A percentile compares a stretch with the other conserved stretches of the same genome.
Conservation (phyloP, 1,140 invertebrate species). For the Bombus terrestris region DNA sequence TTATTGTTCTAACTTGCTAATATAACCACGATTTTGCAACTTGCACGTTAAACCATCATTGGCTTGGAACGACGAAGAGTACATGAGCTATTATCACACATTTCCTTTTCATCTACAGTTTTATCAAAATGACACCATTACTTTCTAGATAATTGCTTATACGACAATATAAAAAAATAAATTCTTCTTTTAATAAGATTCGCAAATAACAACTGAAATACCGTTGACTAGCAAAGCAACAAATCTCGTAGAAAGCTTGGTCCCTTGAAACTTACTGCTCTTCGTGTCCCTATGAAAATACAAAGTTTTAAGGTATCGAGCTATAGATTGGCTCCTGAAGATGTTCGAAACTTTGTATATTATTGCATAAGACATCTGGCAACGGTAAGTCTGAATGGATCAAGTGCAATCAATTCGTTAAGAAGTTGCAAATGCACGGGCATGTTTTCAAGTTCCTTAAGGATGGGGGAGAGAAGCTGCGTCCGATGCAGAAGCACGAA, state of each 20-base stretch:
- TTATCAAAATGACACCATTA: no score
- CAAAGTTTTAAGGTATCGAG: not conserved
- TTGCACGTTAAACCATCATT: no score
- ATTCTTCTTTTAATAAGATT: no score
- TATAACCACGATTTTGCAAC: no score
- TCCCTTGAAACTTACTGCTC: not conserved
- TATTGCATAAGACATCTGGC: not conserved
- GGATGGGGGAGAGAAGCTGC: not conserved
- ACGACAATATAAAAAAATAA: no score
- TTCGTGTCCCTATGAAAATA: not conserved
- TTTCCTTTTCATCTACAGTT: no score
- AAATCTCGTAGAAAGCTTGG: not conserved
- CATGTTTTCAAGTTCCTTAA: slow-evolving; percentile 5
- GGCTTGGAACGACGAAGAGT: no score
- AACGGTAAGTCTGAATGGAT: not conserved
- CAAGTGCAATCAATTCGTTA: not conserved
- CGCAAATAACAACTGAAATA: no score
- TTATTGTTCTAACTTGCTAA: not conserved
- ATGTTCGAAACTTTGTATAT: no score
- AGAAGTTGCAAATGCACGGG: not conserved
- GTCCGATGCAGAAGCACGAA: slow-evolving; percentile 1
- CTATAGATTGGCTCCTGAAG: not conserved
- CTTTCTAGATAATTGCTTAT: no score
- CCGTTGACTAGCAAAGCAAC: no score
- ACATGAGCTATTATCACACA: no score